Evolutionary conservation across 1,140 invertebrate genomes (phyloP).

Genomic region (Drosophila prosaltans): DNA sequence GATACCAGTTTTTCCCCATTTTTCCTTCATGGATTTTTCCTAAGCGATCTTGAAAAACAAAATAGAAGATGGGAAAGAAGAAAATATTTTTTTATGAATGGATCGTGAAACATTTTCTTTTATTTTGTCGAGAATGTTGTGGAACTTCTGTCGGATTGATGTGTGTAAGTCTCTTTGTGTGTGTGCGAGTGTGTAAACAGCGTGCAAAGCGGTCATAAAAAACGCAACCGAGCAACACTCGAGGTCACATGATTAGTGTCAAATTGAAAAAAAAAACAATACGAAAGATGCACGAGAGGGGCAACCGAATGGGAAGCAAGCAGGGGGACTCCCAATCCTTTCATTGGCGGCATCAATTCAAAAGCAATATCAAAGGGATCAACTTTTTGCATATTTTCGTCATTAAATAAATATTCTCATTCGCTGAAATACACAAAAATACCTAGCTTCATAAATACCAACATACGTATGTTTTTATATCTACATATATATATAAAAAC

Average conservation of each 20-base stretch:
- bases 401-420: constrained; percentile 19
- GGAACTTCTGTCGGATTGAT: constrained; percentile 48
- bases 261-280: constrained; percentile 49
- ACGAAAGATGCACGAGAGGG: constrained; percentile 9
- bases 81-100: constrained; percentile 78
- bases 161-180: constrained; percentile 21
- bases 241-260: constrained; percentile 77
- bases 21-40: constrained; percentile 57
- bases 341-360: constrained; percentile 45
- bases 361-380: constrained; percentile 26
- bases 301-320: background rate
- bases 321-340: background rate
- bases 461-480: background rate
- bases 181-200: constrained; percentile 54
- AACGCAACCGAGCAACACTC: constrained; percentile 59
- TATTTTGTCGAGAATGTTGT: constrained; percentile 45
- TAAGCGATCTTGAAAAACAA: constrained; percentile 22
- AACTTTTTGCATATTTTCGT: constrained; percentile 16
- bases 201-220: constrained; percentile 68
- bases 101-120: constrained; percentile 43
- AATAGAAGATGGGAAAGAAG: constrained; percentile 59
- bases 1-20: constrained; percentile 34
- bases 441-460: background rate
- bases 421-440: too few relatives aligned
- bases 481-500: background rate